Evolutionary conservation across 2,113 vertebrate genomes (phyloP).

Genomic region (Coracopsis vasa): DNA sequence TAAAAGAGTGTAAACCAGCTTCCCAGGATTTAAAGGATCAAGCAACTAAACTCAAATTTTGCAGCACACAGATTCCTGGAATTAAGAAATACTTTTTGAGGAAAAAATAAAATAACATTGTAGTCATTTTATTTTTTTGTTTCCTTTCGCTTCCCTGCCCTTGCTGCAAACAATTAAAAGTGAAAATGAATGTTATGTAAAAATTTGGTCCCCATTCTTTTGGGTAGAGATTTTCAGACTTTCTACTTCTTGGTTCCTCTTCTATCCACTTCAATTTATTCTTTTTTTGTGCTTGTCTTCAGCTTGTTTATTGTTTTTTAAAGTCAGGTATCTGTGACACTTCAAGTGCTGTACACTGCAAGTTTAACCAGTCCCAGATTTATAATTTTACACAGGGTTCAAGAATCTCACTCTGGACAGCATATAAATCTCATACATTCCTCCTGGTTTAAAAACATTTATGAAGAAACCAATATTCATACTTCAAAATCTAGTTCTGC

Average conservation of each 20-base stretch:
- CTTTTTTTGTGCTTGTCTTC: not conserved
- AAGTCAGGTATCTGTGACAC: not conserved
- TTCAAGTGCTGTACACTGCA: not conserved
- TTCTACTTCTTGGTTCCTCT: not conserved
- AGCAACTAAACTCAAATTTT: not conserved
- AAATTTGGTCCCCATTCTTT: not conserved
- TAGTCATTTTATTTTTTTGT: not conserved
- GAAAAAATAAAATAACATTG: not conserved
- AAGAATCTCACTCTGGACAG: not conserved
- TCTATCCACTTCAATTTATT: not conserved
- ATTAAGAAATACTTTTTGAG: not conserved
- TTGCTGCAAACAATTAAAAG: not conserved
- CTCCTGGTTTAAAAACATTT: not conserved
- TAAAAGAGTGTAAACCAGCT: not conserved
- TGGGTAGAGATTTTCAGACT: not conserved
- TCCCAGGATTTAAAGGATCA: not conserved
- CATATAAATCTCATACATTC: not conserved
- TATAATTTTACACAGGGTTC: not conserved
- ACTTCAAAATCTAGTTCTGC: not conserved
- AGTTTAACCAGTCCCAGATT: not conserved
- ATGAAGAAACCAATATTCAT: not conserved
- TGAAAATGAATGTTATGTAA: not conserved
- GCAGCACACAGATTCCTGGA: not conserved
- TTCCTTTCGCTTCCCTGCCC: fast-evolving
- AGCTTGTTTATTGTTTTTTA: not conserved